Percentiles rank a stretch among this genome's conserved stretches.
phyloP scores from a whole-genome alignment of 2,888 invertebrate species.

The Rapana venosa region DNA sequence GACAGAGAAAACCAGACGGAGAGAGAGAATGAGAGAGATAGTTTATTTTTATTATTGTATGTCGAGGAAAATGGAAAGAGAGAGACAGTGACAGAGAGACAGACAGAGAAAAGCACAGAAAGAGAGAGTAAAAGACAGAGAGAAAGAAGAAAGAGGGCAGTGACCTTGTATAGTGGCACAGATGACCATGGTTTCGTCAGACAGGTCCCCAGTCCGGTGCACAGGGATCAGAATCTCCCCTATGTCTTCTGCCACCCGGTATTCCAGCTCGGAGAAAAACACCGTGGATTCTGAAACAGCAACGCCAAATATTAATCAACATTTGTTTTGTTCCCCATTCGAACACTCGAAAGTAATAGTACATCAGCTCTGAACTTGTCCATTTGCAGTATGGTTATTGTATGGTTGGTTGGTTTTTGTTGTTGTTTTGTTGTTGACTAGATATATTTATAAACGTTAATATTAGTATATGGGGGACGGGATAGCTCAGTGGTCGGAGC shows the following conservation, averaged over 20 bases:
- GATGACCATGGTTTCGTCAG: slow-evolving; percentile 74
- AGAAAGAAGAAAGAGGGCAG: not conserved
- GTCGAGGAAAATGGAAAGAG: not conserved
- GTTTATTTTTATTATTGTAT: not conserved
- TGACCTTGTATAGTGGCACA: slow-evolving; percentile 75
- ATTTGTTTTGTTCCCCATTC: not conserved
- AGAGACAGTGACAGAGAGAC: not conserved
- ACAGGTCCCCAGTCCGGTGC: slow-evolving; percentile 73
- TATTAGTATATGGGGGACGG: too few species aligned
- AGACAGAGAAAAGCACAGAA: not conserved
- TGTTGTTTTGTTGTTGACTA: too few species aligned
- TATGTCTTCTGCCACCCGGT: slow-evolving; percentile 70
- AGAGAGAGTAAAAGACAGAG: not conserved
- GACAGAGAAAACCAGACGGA: not conserved
- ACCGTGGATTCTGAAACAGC: slow-evolving; percentile 73
- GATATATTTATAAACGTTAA: too few species aligned
- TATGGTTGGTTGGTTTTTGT: not conserved
- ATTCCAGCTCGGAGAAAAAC: slow-evolving; percentile 65
- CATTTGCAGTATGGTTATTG: not conserved
- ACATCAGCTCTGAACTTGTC: not conserved
- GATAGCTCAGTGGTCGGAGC: too few species aligned
- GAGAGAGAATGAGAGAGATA: not conserved
- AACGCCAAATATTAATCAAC: not conserved
- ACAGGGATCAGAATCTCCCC: slow-evolving; percentile 72
- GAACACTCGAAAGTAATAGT: too few species aligned